These are phyloP conservation scores for Camponotus vicinus DNA, from an alignment of 1,140 invertebrate species.

Conservation along the genomic window DNA sequence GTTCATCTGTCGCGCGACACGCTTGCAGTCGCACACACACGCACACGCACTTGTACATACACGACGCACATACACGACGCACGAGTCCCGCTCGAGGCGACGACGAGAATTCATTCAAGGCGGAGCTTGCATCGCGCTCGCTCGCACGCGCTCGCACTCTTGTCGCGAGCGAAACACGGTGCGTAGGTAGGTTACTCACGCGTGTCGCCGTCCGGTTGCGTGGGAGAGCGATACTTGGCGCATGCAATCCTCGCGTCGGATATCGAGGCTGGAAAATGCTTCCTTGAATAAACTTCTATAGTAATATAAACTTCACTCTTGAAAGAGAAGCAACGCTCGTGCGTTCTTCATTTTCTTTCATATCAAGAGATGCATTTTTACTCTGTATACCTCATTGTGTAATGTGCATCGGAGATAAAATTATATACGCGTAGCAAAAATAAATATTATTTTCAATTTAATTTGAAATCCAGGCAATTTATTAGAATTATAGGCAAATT, in stretches of 20 bases:
- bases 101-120: constrained; percentile 54
- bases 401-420: not conserved
- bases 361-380: constrained; percentile 6
- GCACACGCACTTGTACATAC: not conserved
- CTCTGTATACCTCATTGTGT: not conserved
- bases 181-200: constrained; percentile 51
- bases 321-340: constrained; percentile 12
- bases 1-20: not conserved
- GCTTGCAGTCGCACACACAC: not conserved
- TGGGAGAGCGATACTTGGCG: constrained; percentile 49
- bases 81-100: constrained; percentile 52
- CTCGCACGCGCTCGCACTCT: constrained; percentile 30
- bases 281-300: constrained; percentile 36
- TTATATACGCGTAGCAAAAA: not conserved
- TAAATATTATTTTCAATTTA: not conserved
- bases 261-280: not conserved
- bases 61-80: not conserved
- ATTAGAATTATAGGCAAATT: not conserved
- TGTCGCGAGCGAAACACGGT: constrained; percentile 36
- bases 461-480: not conserved
- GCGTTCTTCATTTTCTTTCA: not conserved
- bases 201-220: constrained; percentile 54
- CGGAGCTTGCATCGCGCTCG: constrained; percentile 63
- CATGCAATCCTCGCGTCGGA: constrained; percentile 10
- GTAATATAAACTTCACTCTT: constrained; percentile 9